Percentiles rank a stretch among this genome's conserved stretches.
These are phyloP conservation scores for Heliornis fulica DNA, from an alignment of 2,113 vertebrate species.

Conservation along the genomic window DNA sequence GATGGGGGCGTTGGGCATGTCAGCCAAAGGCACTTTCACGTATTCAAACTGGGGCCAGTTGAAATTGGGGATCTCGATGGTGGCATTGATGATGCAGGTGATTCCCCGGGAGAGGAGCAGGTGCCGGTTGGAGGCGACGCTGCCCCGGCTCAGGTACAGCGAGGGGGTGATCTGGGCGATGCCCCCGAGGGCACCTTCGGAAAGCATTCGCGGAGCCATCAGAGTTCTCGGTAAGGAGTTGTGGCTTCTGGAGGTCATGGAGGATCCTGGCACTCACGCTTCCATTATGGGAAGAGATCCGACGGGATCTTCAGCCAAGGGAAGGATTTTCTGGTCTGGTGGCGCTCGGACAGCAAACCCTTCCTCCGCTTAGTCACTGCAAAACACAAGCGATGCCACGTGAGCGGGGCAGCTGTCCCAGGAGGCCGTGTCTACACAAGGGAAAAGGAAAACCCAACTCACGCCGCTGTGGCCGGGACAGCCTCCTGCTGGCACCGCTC, in stretches of 20 bases:
- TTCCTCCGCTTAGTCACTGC: slow-evolving; percentile 46
- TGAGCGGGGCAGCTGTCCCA: slow-evolving; percentile 17
- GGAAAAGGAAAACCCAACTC: background rate
- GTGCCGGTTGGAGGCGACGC: slow-evolving; percentile 92
- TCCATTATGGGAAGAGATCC: slow-evolving; percentile 65
- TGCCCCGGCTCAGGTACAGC: slow-evolving; percentile 93
- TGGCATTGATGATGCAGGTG: slow-evolving; percentile 95
- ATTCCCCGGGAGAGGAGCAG: slow-evolving; percentile 93
- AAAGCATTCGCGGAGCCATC: slow-evolving; percentile 86
- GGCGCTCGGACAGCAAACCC: background rate
- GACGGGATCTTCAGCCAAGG: background rate
- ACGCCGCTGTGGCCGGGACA: background rate
- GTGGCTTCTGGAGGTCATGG: slow-evolving; percentile 94
- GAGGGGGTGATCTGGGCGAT: slow-evolving; percentile 96
- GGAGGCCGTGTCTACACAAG: background rate
- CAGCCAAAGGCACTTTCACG: slow-evolving; percentile 93
- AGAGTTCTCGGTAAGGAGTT: slow-evolving; percentile 84
- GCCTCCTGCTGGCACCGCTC: background rate
- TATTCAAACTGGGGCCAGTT: slow-evolving; percentile 98
- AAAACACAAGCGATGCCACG: slow-evolving; percentile 41
- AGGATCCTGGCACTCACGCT: slow-evolving; percentile 63
- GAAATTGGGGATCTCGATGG: slow-evolving; percentile 95
- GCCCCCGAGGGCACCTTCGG: slow-evolving; percentile 85
- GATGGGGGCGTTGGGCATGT: slow-evolving; percentile 94
- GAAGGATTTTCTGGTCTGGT: background rate